Percentiles rank a stretch among this genome's conserved stretches.
phyloP scores from a whole-genome alignment of 2,888 invertebrate genomes.

The Spodoptera picta region DNA sequence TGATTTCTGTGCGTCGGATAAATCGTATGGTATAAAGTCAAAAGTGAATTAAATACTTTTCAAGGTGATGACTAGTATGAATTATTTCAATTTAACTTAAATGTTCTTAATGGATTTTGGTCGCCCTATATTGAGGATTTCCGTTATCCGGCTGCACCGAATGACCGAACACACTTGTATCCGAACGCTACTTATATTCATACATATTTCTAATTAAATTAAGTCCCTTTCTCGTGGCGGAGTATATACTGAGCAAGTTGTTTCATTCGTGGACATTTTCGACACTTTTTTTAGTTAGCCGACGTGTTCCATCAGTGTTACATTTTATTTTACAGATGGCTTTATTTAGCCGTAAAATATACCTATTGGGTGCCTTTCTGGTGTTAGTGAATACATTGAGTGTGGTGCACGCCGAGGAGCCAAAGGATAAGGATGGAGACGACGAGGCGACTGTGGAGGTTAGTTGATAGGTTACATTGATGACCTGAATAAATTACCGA shows the following conservation, averaged over 20 bases:
- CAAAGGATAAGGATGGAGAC: conserved; percentile 63
- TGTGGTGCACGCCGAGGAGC: conserved; percentile 61
- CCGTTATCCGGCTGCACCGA: conserved; percentile 75
- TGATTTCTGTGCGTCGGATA: conserved; percentile 27
- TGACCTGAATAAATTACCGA: conserved; percentile 61
- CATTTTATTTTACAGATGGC: conserved; percentile 79
- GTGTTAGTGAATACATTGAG: conserved; percentile 65
- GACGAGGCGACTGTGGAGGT: conserved; percentile 82
- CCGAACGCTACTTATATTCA: conserved; percentile 33
- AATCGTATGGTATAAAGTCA: conserved; percentile 24
- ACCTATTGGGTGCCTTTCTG: conserved; percentile 71
- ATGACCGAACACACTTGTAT: conserved; percentile 44
- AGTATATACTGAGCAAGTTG: conserved; percentile 30
- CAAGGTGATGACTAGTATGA: conserved; percentile 44
- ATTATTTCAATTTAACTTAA: conserved; percentile 33
- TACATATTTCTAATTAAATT: conserved; percentile 57
- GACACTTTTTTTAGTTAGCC: conserved; percentile 25
- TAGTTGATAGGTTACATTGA: conserved; percentile 66
- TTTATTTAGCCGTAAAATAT: conserved; percentile 69
- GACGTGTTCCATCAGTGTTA: conserved; percentile 44
- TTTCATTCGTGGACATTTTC: conserved; percentile 19
- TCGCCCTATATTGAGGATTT: conserved; percentile 79
- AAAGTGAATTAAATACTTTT: conserved; percentile 44
- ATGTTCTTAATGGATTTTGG: conserved; percentile 32
- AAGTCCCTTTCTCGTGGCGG: conserved; percentile 32